phyloP scores from a whole-genome alignment of 2,113 vertebrate species.

The Centropristis striata region DNA sequence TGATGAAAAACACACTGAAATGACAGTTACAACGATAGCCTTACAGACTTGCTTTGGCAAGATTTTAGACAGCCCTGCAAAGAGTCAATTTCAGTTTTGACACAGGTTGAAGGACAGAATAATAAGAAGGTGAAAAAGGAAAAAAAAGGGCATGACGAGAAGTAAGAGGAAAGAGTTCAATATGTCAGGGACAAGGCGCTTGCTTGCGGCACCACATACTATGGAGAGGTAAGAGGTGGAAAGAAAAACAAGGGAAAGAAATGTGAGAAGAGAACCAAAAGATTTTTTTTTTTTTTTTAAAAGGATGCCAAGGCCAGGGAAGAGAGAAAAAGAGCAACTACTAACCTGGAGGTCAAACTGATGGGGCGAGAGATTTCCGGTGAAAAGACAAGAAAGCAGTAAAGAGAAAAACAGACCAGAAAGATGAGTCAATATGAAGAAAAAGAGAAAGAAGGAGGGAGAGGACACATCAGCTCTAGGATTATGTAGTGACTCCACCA shows the following conservation, averaged over 20 bases:
- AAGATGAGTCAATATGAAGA: conserved; percentile 35
- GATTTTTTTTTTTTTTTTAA: too few relatives aligned
- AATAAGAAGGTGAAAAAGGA: background rate
- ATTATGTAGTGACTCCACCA: background rate
- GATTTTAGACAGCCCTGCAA: conserved; percentile 11
- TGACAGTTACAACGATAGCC: background rate
- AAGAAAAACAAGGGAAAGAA: background rate
- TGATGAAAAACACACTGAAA: background rate
- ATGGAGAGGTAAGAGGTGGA: background rate
- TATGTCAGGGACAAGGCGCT: conserved; percentile 4
- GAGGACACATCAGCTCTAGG: background rate
- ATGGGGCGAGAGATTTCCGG: conserved; percentile 88
- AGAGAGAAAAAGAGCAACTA: conserved; percentile 77
- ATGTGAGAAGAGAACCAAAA: conserved; percentile 12
- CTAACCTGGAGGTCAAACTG: conserved; percentile 99
- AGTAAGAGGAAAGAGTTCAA: conserved; percentile 11
- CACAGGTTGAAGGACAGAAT: background rate
- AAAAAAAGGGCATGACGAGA: conserved; percentile 6
- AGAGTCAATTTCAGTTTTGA: conserved; percentile 20
- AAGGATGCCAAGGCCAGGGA: background rate
- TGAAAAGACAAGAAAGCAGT: conserved; percentile 88
- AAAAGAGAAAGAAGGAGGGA: background rate
- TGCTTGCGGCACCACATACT: background rate
- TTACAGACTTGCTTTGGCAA: background rate
- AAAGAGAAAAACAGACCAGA: conserved; percentile 82